Conservation (phyloP, 1,140 invertebrate species). For the Drosophila novamexicana region DNA sequence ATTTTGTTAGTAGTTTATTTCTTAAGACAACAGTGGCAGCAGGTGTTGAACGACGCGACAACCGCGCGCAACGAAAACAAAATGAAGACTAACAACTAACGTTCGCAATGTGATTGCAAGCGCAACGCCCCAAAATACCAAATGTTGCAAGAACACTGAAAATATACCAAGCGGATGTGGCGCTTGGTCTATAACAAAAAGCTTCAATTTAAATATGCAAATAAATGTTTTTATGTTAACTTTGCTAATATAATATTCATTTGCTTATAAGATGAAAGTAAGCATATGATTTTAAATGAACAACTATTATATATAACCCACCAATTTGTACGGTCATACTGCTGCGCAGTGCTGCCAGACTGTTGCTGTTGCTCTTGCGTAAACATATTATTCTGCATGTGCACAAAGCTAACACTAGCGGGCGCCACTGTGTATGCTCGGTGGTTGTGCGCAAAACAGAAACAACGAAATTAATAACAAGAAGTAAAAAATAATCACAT, state of each 20-base stretch:
- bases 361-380: not conserved
- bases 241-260: no score
- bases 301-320: not conserved
- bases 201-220: not conserved
- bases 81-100: conserved; percentile 57
- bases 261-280: not conserved
- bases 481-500: not conserved
- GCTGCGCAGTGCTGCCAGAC: conserved; percentile 21
- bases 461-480: conserved; percentile 6
- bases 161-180: conserved; percentile 19
- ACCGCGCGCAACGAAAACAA: conserved; percentile 54
- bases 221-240: not conserved
- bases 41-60: conserved; percentile 33
- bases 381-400: not conserved
- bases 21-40: conserved; percentile 20
- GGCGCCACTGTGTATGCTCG: conserved; percentile 13
- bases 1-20: conserved; percentile 23
- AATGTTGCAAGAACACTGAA: not conserved
- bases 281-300: not conserved
- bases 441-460: conserved; percentile 16
- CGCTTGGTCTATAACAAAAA: not conserved
- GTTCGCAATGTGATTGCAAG: conserved; percentile 41
- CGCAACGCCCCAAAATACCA: conserved; percentile 50
- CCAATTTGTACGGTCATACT: conserved; percentile 11
- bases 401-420: conserved; percentile 23